Percentiles rank a stretch among this genome's conserved stretches.
phyloP scores from a whole-genome alignment of 2,888 invertebrate species.

The Acronicta leporina region DNA sequence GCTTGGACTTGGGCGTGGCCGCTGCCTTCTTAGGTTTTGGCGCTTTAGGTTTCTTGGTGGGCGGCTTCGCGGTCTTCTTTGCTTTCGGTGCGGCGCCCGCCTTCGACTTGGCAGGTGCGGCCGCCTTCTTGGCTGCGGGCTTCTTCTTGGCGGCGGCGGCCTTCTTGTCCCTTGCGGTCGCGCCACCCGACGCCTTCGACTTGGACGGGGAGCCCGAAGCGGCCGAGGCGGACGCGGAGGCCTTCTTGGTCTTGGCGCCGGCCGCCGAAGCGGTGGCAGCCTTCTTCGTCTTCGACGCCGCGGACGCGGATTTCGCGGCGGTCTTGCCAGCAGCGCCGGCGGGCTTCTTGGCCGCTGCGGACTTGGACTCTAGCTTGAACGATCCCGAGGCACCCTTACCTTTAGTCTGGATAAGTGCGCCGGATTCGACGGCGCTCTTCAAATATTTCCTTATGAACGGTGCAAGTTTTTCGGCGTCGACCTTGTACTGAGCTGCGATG shows the following conservation, averaged over 20 bases:
- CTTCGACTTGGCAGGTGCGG: constrained; percentile 52
- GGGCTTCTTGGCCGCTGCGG: constrained; percentile 40
- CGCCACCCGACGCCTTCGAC: constrained; percentile 37
- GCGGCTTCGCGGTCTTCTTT: constrained; percentile 62
- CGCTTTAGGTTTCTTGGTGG: constrained; percentile 74
- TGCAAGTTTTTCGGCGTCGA: constrained; percentile 88
- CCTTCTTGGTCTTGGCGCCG: constrained; percentile 18
- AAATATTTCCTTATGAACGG: constrained; percentile 89
- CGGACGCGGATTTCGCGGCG: constrained; percentile 10
- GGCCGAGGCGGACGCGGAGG: constrained; percentile 53
- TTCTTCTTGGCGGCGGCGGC: constrained; percentile 62
- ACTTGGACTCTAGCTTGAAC: constrained; percentile 75
- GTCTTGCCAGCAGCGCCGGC: constrained; percentile 7
- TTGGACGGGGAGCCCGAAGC: constrained; percentile 51
- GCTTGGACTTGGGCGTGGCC: constrained; percentile 55
- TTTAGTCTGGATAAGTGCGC: constrained; percentile 87
- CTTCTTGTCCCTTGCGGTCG: constrained; percentile 57
- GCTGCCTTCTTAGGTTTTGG: constrained; percentile 72
- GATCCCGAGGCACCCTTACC: constrained; percentile 87
- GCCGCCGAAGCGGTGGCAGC: constrained; percentile 6
- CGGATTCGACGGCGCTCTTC: constrained; percentile 79
- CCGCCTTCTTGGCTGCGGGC: constrained; percentile 58
- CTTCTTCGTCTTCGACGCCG: constrained; percentile 16
- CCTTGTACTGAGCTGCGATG: constrained; percentile 88
- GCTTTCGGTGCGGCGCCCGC: constrained; percentile 65